Base-by-base conservation (phyloP, 2,113 vertebrate genomes). In the Alosa alosa region DNA sequence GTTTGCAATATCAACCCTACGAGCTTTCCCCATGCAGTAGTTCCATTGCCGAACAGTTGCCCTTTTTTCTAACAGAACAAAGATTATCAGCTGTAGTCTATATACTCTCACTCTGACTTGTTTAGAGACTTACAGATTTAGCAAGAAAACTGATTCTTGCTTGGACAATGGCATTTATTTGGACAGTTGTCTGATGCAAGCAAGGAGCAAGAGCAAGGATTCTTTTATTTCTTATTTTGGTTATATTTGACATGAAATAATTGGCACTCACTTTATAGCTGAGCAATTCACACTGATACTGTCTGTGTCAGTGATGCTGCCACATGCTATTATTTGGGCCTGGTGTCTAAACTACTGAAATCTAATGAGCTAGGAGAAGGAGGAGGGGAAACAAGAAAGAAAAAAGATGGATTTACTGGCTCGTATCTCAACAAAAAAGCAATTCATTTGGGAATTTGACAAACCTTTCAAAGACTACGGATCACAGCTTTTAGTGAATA, bases 181-280 rank as follows among this genome's bases (percentile, higher is more conserved):
- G 64, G 64, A 31, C 64, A 4, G 72, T 78, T 17, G 72, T 17
- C 72, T 78, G 72, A 78, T 78, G 72, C 72, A 78, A 78, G 72
- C 72, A 75, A 75, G 72, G 72, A 75, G 72, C 72, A 78, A 78
- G 72, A 78, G 72, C 15, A 78, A 17, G 31, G 72, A 78, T 39
- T 78, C 31, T 36, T 78, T 39, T 78, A 78, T 78, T 78, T 78
- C 72, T 78, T 78, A 39, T 36, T 78, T 39, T 78, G 31, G 72
- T 78, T 78, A 78, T 78, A 78, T 78, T 78, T 78, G 72, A 78
- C 72, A 78, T 39, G 31, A 39, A 78, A 78, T 78, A 78, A 78
- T 78, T 78, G 72, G 72, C 72, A 78, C 72, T 15, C 13, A 10
- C 72, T 5, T 41, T 31, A 15, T 36, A 78, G 72, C 72, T 17